These are phyloP conservation scores for Eriocheir sinensis DNA, from an alignment of 1,140 invertebrate species.

Conservation along the genomic window DNA sequence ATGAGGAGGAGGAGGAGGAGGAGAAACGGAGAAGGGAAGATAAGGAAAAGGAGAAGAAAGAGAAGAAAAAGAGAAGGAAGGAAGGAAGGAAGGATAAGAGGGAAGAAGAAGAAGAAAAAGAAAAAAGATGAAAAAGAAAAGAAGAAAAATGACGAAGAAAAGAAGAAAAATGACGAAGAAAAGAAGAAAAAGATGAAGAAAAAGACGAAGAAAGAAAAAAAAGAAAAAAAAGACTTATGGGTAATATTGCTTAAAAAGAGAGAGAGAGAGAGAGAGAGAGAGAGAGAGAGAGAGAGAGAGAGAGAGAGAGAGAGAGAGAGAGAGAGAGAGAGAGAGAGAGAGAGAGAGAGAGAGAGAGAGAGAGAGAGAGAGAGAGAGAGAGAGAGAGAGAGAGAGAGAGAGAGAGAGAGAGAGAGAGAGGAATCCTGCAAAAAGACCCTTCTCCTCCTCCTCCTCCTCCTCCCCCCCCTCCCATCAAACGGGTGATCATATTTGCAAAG, in stretches of 20 bases:
- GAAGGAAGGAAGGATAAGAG: background rate
- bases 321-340: conserved; percentile 58
- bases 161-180: background rate
- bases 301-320: background rate
- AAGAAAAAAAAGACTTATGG: conserved; percentile 33
- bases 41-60: too few species aligned
- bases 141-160: background rate
- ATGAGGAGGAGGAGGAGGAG: background rate
- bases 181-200: background rate
- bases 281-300: too few species aligned
- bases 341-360: conserved; percentile 54
- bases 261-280: conserved; percentile 47
- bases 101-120: background rate
- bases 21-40: background rate
- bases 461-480: too few species aligned
- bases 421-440: too few species aligned
- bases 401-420: too few species aligned
- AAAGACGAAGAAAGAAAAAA: conserved; percentile 27
- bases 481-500: too few species aligned
- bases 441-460: too few species aligned
- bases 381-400: too few species aligned
- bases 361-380: conserved; percentile 40
- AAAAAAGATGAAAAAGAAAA: background rate
- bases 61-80: background rate
- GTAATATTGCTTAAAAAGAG: too few species aligned